Evolutionary conservation across 2,888 invertebrate genomes (phyloP), one percentile per base, ranked within the genome.

Genomic region (Eudasyphora cyanicolor): DNA sequence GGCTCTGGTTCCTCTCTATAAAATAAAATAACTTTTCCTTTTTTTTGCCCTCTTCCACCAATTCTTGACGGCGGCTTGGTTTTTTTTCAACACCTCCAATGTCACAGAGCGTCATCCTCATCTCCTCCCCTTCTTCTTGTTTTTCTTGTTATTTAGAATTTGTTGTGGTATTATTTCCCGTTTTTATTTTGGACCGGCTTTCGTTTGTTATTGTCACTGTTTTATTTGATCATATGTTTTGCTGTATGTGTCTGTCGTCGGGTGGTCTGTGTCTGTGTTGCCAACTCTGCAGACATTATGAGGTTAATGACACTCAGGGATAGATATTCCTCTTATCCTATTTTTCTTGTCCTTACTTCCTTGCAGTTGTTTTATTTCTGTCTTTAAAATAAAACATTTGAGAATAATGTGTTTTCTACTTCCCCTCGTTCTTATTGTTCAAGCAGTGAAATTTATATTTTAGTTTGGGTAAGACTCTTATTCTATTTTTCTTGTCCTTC

Each of bases 131-230:
- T 21, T 21, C 21, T 21, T 51, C 17, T 8, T 21, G 2, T n/a
- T 60, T 29, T n/a, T 14, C n/a, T 17, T 14, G 14, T 12, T 29
- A n/a, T 67, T 67, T 67, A 67, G 67, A 27, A 57, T 27, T 27
- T 57, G 57, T 57, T 57, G 57, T 57, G 24, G 2, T 57, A 27
- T 24, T 57, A 57, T 57, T 57, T 27, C 27, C 38, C 35, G 21
- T 64, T 62, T 32, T 67, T 67, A 67, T 67, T 67, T 64, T 67
- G 14, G 38, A 67, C 67, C 67, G 67, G 67, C 67, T 67, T 67
- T 64, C 35, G 42, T 35, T 42, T 42, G 57, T 24, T 24, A 2
- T 57, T 27, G 21, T 24, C 4, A 3, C 19, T 17, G 19, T 57
- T 57, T 57, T 57, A 24, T 57, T 57, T 21, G 57, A 57, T 57